These are phyloP conservation scores for Tadarida brasiliensis DNA, from an alignment of 2,797 vertebrate genomes.

Conservation along the genomic window DNA sequence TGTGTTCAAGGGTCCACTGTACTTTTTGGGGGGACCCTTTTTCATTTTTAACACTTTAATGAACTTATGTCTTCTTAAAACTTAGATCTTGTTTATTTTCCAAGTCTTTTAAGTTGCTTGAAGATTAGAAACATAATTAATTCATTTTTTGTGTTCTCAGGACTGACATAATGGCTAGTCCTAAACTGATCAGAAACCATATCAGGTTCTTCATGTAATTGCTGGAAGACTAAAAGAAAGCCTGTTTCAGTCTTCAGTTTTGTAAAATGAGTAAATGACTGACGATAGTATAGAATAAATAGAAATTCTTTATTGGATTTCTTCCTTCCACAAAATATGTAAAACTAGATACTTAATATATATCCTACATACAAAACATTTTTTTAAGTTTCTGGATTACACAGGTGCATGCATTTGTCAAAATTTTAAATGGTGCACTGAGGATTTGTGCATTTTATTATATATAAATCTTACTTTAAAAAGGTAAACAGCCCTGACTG, in stretches of 20 bases:
- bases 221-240: neutral
- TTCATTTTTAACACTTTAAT: neutral
- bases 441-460: neutral
- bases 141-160: neutral
- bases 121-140: neutral
- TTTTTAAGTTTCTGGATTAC: neutral
- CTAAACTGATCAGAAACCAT: slow-evolving; percentile 8
- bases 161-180: neutral
- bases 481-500: too few species aligned
- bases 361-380: neutral
- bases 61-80: neutral
- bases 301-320: neutral
- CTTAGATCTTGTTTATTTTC: neutral
- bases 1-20: neutral
- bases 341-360: neutral
- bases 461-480: too few species aligned
- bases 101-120: slow-evolving; percentile 5
- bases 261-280: slow-evolving; percentile 15
- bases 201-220: neutral
- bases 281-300: neutral
- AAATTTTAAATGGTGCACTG: neutral
- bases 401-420: neutral
- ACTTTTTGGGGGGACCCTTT: neutral
- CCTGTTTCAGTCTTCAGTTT: neutral
- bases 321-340: neutral